Evolutionary conservation across 2,113 vertebrate species (phyloP), one percentile per base, ranked within the genome.

Genomic region (Rhinolophus sinicus): DNA sequence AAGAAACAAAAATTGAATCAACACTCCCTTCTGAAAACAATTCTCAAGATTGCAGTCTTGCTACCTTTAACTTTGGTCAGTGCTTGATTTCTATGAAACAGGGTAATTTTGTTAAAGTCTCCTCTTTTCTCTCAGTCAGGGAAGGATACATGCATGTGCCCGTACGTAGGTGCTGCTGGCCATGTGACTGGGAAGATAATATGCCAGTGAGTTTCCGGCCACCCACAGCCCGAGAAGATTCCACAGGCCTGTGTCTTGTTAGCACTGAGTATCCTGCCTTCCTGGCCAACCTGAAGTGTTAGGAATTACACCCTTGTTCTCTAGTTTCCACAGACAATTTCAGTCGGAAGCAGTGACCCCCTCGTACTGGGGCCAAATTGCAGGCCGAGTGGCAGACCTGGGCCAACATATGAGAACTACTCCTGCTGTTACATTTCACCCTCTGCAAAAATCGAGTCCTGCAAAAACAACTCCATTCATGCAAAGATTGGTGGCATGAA

Each of bases 31-130:
- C 28, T 8, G 26, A 5, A 14, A 52, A 18, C 6, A 70, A 73
- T 21, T 81, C 60, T 56, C 73, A 90, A 76, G 35, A n/a, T 58
- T 35, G 30, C 0, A 82, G 56, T 47, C 7, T n/a, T 10, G 28
- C 69, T 18, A 58, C 28, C 26, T 60, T 78, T 16, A 88, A 65
- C 33, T 75, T 26, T 8, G 52, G 33, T 35, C n/a, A 50, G n/a
- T 33, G 73, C 33, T 73, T 75, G 44, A 62, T 56, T 70, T 95
- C 93, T 50, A 85, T 65, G 38, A 52, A 92, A 93, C 18, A 64
- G 54, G 18, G 19, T 6, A 12, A 52, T 69, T 78, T 69, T 19
- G 0, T 0, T 24, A 70, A 24, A 28, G 12, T 21, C 10, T 56
- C 9, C 13, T 33, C 54, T 38, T 50, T 40, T 47, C 64, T 65